phyloP scores from a whole-genome alignment of 2,113 vertebrate genomes.

The Tragelaphus scriptus region DNA sequence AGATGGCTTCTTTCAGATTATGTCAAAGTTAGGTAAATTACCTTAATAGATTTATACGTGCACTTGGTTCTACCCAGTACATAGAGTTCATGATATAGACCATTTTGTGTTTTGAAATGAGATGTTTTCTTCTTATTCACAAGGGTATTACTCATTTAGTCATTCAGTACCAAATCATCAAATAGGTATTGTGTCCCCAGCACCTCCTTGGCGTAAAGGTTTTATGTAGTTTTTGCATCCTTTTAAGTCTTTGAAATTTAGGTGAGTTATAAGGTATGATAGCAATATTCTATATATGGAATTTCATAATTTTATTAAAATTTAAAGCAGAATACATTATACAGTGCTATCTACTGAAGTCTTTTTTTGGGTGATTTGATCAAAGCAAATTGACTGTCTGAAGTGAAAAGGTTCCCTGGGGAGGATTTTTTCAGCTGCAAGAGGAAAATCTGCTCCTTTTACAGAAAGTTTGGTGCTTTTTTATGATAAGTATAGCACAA shows the following conservation, averaged over 20 bases:
- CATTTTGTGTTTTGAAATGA: neutral
- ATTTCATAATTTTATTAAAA: neutral
- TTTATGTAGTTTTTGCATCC: neutral
- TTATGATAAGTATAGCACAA: neutral
- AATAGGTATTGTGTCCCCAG: neutral
- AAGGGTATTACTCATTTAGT: neutral
- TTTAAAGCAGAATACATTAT: neutral
- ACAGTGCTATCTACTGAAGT: neutral
- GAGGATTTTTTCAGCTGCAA: neutral
- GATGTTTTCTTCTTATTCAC: neutral
- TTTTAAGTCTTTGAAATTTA: neutral
- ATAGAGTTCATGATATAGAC: neutral
- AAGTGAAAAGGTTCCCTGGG: neutral
- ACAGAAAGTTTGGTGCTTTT: neutral
- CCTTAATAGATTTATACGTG: neutral
- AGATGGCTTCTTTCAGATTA: conserved; percentile 98
- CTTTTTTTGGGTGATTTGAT: neutral
- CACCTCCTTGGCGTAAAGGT: neutral
- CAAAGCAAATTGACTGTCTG: neutral
- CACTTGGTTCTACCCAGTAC: neutral
- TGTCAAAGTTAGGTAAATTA: conserved; percentile 96
- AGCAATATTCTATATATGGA: neutral
- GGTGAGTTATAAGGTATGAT: neutral
- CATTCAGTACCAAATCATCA: neutral
- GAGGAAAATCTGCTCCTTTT: neutral